Evolutionary conservation across 2,888 invertebrate genomes (phyloP), one percentile per base, ranked within the genome.

Genomic region (Ligdia adustata): DNA sequence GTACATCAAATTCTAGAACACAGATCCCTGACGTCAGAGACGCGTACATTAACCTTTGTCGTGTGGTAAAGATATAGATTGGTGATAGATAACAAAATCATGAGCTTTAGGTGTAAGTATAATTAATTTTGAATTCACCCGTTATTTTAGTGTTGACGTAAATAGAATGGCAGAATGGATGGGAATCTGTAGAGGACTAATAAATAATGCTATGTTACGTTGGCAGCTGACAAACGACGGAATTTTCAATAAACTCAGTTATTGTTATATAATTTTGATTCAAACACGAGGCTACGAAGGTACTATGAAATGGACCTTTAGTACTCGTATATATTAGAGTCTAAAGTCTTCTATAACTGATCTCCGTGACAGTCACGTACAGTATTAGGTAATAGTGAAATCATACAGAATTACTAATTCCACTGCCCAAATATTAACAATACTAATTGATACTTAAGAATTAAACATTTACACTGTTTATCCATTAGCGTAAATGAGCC

Each of bases 381-480:
- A 29, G 18, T 45, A 26, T 28, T 37, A 47, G 16, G 5, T 16
- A 16, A 16, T 16, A 16, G 5, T 5, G 3, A 16, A 5, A 4
- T 16, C 3, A 16, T 42, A 52, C 37, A 39, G 29, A 34, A 53
- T 47, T 27, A 54, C 45, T 28, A 15, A 26, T 37, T 22, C 14
- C 39, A 47, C 43, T 32, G 38, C 38, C 51, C 40, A 44, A 54
- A 47, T 47, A 52, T 57, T 57, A 44, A 44, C 32, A 37, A 34
- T 42, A 44, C 24, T 51, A 52, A 54, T 49, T 46, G 43, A 37
- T 40, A 40, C 50, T 47, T 47, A 50, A 39, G 39, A 44, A 41
- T 47, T 52, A 38, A 44, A 47, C 34, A 50, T 47, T 34, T 52
- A 55, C 52, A 34, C 29, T 50, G 53, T 47, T 52, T 50, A 45